A percentile compares a stretch with the other conserved stretches of the same genome.
Evolutionary conservation across 2,797 vertebrate species (phyloP).

Genomic region (Australoheros facetus): DNA sequence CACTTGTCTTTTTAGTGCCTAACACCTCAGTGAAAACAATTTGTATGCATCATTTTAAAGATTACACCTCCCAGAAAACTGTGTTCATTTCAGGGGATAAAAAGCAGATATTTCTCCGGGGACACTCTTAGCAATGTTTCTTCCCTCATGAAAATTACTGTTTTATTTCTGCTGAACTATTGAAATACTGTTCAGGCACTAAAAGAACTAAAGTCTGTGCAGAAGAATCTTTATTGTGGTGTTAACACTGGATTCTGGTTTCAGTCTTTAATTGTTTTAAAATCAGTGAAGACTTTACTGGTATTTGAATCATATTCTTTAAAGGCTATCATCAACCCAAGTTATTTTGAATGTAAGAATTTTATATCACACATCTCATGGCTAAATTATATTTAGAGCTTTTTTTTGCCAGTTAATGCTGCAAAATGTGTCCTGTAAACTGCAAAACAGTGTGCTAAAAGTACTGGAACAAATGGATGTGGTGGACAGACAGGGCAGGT

Average conservation of each 20-base stretch:
- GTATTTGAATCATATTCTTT: not conserved
- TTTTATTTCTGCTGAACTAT: constrained; percentile 22
- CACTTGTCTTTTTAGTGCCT: constrained; percentile 35
- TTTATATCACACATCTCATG: not conserved
- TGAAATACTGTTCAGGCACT: not conserved
- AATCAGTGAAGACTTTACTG: not conserved
- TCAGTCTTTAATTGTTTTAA: not conserved
- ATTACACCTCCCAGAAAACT: constrained; percentile 16
- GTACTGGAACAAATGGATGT: not conserved
- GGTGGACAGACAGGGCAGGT: not conserved
- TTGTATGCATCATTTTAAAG: constrained; percentile 28
- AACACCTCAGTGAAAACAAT: constrained; percentile 11
- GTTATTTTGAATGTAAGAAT: not conserved
- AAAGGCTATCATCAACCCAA: not conserved
- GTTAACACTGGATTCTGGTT: not conserved
- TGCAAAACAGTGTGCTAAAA: not conserved
- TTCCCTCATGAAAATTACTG: constrained; percentile 25
- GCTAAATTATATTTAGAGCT: not conserved
- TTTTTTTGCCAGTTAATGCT: not conserved
- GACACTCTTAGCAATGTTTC: not conserved
- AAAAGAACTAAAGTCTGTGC: constrained; percentile 5
- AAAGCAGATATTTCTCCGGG: constrained; percentile 17
- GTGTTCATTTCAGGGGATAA: constrained; percentile 27
- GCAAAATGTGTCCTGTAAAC: not conserved
- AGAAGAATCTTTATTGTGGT: not conserved